Base-by-base conservation (phyloP, 2,113 vertebrate species). In the Pardalotus punctatus region DNA sequence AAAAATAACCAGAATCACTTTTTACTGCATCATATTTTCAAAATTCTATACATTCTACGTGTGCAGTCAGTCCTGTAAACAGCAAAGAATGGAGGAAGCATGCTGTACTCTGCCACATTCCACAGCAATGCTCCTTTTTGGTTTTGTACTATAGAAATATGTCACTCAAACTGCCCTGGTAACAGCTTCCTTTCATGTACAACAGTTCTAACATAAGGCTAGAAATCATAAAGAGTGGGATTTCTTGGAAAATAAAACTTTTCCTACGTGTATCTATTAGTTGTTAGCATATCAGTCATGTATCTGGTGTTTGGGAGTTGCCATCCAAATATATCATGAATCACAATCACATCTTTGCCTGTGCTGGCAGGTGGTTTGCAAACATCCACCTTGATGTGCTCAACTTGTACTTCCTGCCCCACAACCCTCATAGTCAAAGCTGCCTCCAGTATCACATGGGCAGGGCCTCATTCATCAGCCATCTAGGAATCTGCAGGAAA, bases 261-360 rank as follows among this genome's bases (percentile, higher is more conserved):
- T 80, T 64, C 97, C 31, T 96, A 98, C 98, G 95, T 95, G 96
- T 98, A 99, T 97, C 98, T 98, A 57, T 98, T 98, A 48, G 96
- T 69, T 18, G 98, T 95, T 21, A 99, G 96, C 98, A 98, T 98
- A 81, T 99, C 98, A 25, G 97, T 98, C 53, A 98, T 98, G 62
- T 98, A 98, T 98, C 98, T 98, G 7, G 98, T 99, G 83, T 99
- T 99, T 77, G 98, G 98, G 54, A 99, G 94, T 71, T 98, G 96
- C 98, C 98, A 98, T 56, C 98, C 98, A 82, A 73, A 99, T 33
- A 98, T 97, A 70, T 99, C 98, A 36, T 99, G 99, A 83, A 99
- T 98, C 56, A 99, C 98, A 71, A 98, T 96, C 66, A 99, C 69
- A 5, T 98, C 98, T 88, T 98, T 99, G 56, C 98, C 98, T 6